These are phyloP conservation scores for Mus caroli DNA, from an alignment of 2,797 vertebrate genomes.

Conservation along the genomic window DNA sequence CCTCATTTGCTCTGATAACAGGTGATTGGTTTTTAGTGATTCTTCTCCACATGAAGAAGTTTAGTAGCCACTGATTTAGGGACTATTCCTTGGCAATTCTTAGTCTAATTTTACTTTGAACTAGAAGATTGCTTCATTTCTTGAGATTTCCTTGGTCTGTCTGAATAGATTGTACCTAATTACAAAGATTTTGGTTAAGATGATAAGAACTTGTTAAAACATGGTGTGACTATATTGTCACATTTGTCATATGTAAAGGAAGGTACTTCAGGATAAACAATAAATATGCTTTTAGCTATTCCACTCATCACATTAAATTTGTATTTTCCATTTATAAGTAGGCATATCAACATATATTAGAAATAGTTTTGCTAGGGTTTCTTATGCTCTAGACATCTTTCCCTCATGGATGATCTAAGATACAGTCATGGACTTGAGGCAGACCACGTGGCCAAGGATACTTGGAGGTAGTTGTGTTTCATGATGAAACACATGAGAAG, in stretches of 20 bases:
- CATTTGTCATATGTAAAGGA: neutral
- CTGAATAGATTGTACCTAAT: neutral
- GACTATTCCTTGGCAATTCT: neutral
- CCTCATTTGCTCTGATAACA: neutral
- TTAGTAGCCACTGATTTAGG: neutral
- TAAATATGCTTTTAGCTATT: neutral
- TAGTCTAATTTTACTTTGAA: slow-evolving; percentile 43
- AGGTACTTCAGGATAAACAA: neutral
- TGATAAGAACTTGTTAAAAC: neutral
- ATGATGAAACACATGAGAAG: slow-evolving; percentile 78
- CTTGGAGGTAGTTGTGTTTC: slow-evolving; percentile 78
- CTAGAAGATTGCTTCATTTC: neutral
- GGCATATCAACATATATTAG: slow-evolving; percentile 43
- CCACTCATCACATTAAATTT: slow-evolving; percentile 53
- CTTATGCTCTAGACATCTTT: neutral
- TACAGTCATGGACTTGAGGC: slow-evolving; percentile 53
- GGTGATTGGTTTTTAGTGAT: neutral
- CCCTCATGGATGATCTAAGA: slow-evolving; percentile 3
- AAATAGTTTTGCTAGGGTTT: slow-evolving; percentile 6
- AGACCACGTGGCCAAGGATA: slow-evolving; percentile 49
- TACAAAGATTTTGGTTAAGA: neutral
- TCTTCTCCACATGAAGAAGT: neutral
- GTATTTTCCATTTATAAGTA: slow-evolving; percentile 1
- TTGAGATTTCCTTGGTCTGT: neutral
- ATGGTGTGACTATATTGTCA: neutral